Conservation (phyloP, 2,113 vertebrate species). For the Onychorhynchus coronatus region DNA sequence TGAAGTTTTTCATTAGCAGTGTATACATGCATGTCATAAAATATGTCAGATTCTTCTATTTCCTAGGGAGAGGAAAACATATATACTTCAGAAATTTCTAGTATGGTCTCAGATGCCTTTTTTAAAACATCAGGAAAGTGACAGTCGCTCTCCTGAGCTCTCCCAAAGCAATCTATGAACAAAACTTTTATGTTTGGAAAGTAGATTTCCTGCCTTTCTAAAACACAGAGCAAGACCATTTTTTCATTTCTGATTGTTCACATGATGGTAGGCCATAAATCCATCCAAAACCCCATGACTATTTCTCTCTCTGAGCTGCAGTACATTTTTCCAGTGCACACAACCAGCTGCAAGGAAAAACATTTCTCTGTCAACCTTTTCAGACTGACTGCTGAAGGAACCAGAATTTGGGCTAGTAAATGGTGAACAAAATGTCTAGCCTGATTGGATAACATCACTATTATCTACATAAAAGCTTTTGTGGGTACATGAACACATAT, state of each 20-base stretch:
- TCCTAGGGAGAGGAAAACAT: neutral
- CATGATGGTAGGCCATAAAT: neutral
- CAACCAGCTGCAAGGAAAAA: neutral
- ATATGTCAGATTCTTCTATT: neutral
- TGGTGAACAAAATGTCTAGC: neutral
- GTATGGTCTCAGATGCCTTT: neutral
- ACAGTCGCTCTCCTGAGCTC: neutral
- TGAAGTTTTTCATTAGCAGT: constrained; percentile 35
- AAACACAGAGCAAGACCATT: neutral
- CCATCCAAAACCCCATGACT: neutral
- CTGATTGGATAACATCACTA: neutral
- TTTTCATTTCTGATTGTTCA: neutral
- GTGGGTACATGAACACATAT: rapidly evolving
- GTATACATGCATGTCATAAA: neutral
- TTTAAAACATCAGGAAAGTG: constrained; percentile 13
- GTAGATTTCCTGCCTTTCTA: neutral
- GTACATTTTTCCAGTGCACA: neutral
- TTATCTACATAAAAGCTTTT: neutral
- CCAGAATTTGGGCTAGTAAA: neutral
- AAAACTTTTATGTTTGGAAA: neutral
- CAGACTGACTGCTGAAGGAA: neutral
- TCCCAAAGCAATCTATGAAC: neutral
- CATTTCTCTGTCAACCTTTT: neutral
- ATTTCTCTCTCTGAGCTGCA: neutral
- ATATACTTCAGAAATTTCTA: constrained; percentile 23